A percentile compares a stretch with the other conserved stretches of the same genome.
Evolutionary conservation across 2,113 vertebrate species (phyloP).

Genomic region (Oryctolagus cuniculus): DNA sequence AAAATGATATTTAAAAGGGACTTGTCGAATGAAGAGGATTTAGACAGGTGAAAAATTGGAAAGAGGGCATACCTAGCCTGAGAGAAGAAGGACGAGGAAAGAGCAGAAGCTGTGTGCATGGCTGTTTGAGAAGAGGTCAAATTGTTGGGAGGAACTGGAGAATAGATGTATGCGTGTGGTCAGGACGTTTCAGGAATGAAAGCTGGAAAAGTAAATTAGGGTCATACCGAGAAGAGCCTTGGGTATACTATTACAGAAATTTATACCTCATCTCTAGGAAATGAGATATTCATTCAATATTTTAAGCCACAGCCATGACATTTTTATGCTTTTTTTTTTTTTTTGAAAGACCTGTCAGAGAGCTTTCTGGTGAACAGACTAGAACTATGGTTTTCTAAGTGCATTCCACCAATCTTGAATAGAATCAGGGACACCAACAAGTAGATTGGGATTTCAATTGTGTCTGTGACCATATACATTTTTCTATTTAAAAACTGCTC

Average conservation of each 20-base stretch:
- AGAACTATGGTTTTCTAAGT: background rate
- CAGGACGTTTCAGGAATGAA: background rate
- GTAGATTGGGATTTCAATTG: background rate
- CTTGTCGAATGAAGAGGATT: slow-evolving; percentile 11
- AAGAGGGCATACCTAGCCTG: background rate
- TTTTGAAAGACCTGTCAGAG: background rate
- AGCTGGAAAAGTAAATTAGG: background rate
- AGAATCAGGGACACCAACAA: background rate
- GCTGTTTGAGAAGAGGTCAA: background rate
- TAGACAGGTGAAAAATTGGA: background rate
- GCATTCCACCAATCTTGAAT: background rate
- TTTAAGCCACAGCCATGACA: background rate
- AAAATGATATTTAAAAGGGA: background rate
- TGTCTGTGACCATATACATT: background rate
- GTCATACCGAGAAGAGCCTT: background rate
- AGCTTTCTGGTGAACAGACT: background rate
- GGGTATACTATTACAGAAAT: background rate
- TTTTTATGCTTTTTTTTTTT: background rate
- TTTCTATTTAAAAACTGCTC: background rate
- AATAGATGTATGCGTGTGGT: background rate
- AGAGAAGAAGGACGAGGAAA: background rate
- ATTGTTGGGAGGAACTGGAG: background rate
- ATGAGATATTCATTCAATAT: background rate
- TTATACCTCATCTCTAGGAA: background rate
- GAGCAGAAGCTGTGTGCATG: background rate